These are phyloP conservation scores for Gryllus longicercus DNA, from an alignment of 2,888 invertebrate species.

Conservation along the genomic window DNA sequence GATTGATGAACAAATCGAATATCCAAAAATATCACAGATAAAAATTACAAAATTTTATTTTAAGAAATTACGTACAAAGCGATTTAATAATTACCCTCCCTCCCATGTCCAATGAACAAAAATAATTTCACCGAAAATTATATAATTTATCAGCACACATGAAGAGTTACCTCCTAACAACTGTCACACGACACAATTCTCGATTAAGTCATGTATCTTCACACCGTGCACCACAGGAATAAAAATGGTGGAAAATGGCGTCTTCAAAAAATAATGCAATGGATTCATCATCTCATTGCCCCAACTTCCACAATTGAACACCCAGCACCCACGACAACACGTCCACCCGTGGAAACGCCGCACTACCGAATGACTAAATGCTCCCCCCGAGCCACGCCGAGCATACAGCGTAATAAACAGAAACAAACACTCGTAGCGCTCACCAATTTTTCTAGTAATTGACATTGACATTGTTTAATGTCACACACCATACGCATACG, in stretches of 20 bases:
- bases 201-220: conserved; percentile 27
- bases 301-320: not conserved
- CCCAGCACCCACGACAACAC: conserved; percentile 11
- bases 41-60: no score
- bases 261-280: conserved; percentile 36
- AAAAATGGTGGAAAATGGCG: conserved; percentile 38
- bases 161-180: not conserved
- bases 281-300: conserved; percentile 26
- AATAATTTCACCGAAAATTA: no score
- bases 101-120: no score
- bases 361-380: not conserved
- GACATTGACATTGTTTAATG: conserved; percentile 38
- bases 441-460: conserved; percentile 35
- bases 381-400: not conserved
- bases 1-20: no score
- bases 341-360: not conserved
- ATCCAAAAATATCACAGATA: no score
- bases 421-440: not conserved
- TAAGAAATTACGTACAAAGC: no score
- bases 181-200: not conserved
- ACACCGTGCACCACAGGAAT: conserved; percentile 29
- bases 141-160: no score
- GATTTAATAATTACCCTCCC: no score
- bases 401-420: conserved; percentile 17
- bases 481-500: conserved; percentile 26